Percentiles rank a stretch among this genome's conserved stretches.
phyloP scores from a whole-genome alignment of 53 echinoderm and acorn worm genomes.

The Holothuria leucospilota region DNA sequence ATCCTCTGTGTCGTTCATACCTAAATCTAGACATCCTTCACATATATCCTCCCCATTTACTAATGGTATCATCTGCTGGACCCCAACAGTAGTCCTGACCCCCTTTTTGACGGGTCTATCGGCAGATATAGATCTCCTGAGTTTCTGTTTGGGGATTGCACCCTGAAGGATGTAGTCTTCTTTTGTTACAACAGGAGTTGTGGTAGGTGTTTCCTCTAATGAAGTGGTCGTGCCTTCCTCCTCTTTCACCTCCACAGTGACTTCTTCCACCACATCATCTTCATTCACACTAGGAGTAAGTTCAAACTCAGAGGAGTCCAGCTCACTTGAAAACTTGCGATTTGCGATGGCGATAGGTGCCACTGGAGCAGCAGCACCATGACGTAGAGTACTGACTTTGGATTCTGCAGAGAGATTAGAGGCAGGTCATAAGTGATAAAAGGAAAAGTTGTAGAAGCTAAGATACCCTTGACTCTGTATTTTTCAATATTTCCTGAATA shows the following conservation, averaged over 20 bases:
- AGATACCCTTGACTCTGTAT: background rate
- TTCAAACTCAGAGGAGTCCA: slow-evolving; percentile 78
- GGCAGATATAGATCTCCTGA: slow-evolving; percentile 66
- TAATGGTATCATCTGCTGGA: slow-evolving; percentile 58
- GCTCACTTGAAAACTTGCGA: slow-evolving; percentile 82
- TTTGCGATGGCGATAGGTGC: slow-evolving; percentile 91
- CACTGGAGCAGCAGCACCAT: slow-evolving; percentile 82
- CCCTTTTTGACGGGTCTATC: slow-evolving; percentile 72
- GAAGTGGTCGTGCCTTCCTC: background rate
- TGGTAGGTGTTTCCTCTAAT: background rate
- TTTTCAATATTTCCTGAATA: too few species aligned
- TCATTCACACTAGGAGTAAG: slow-evolving; percentile 66
- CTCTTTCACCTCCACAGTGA: slow-evolving; percentile 34
- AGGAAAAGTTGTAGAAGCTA: background rate
- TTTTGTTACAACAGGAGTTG: slow-evolving; percentile 49
- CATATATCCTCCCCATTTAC: slow-evolving; percentile 73
- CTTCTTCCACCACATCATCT: slow-evolving; percentile 36
- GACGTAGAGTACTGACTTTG: slow-evolving; percentile 54
- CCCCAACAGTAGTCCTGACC: slow-evolving; percentile 67
- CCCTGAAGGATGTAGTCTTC: slow-evolving; percentile 87
- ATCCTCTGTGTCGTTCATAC: slow-evolving; percentile 66
- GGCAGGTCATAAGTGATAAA: background rate
- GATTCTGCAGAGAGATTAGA: slow-evolving; percentile 7
- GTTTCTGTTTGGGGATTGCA: slow-evolving; percentile 90
- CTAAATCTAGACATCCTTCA: slow-evolving; percentile 38